phyloP scores from a whole-genome alignment of 2,797 vertebrate species.

The Eulemur coronatus region DNA sequence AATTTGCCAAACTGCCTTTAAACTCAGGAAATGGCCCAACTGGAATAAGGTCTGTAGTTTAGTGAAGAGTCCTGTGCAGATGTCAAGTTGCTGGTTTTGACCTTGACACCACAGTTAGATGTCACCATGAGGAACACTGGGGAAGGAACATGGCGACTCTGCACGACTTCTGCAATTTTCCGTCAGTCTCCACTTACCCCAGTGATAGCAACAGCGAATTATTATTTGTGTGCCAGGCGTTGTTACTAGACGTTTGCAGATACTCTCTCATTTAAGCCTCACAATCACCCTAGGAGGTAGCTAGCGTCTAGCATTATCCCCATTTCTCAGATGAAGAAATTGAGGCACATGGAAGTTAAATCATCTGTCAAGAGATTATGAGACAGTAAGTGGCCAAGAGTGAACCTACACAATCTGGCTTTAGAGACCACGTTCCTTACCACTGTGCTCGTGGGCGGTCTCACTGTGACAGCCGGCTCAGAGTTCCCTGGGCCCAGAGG shows the following conservation, averaged over 20 bases:
- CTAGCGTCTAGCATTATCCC: neutral
- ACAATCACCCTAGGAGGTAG: neutral
- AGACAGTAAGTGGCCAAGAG: neutral
- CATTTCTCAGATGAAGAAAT: neutral
- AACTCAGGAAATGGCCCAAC: neutral
- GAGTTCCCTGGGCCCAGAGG: too few relatives aligned
- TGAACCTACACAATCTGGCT: neutral
- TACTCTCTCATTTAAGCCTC: neutral
- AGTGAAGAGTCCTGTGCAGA: too few relatives aligned
- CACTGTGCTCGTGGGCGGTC: neutral
- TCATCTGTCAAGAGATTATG: neutral
- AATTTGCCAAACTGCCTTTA: neutral
- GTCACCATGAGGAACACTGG: neutral
- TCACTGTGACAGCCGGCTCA: too few relatives aligned
- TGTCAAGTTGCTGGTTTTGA: neutral
- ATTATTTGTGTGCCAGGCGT: neutral
- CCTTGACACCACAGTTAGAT: neutral
- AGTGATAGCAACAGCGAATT: neutral
- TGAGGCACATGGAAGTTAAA: neutral
- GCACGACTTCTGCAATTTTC: neutral
- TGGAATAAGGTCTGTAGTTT: neutral
- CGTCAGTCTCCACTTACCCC: neutral
- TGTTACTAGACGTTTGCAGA: neutral
- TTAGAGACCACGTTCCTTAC: neutral
- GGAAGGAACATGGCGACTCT: neutral